phyloP scores from a whole-genome alignment of 2,888 invertebrate species.

The Euproctis similis region DNA sequence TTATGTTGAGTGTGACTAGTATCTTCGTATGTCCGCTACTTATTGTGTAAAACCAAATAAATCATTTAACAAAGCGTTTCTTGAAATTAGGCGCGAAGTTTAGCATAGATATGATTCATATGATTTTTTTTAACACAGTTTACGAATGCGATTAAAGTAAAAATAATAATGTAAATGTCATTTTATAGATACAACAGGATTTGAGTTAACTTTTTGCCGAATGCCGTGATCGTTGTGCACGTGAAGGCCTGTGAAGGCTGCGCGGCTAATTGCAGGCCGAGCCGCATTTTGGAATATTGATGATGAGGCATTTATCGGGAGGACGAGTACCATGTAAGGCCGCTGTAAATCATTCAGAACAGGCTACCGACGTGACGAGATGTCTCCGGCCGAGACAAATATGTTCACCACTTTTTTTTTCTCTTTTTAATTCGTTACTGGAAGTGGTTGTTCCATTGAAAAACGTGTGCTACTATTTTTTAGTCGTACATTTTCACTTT shows the following conservation, averaged over 20 bases:
- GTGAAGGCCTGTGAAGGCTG: conserved; percentile 70
- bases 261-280: conserved; percentile 68
- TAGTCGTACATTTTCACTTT: no score
- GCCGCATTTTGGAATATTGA: conserved; percentile 76
- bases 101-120: no score
- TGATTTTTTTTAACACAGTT: no score
- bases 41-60: no score
- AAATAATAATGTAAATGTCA: conserved; percentile 44
- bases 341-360: conserved; percentile 70
- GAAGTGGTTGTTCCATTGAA: conserved; percentile 36
- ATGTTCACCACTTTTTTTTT: conserved; percentile 62
- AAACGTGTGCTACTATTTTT: conserved; percentile 31
- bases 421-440: conserved; percentile 52
- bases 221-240: conserved; percentile 47
- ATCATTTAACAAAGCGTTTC: no score
- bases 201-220: conserved; percentile 56
- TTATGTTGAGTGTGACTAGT: no score
- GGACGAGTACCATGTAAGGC: conserved; percentile 69
- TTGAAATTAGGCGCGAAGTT: no score
- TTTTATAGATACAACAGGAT: conserved; percentile 68
- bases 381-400: conserved; percentile 66
- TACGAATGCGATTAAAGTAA: conserved; percentile 27
- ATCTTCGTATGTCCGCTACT: no score
- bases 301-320: conserved; percentile 73
- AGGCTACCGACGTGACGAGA: conserved; percentile 67